Conservation (phyloP, 2,113 vertebrate genomes). For the Mustela lutreola region DNA sequence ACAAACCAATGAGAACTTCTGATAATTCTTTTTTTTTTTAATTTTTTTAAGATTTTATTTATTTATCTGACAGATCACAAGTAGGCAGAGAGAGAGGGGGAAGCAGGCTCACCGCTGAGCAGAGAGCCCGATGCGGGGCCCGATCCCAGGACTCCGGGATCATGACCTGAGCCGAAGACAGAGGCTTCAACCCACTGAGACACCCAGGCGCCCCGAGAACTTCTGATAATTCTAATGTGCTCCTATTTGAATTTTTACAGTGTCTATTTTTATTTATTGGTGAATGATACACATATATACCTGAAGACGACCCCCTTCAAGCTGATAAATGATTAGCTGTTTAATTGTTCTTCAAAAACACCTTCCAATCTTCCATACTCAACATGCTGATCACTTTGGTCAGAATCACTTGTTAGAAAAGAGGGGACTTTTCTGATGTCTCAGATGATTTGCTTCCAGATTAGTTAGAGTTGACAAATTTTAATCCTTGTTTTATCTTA, state of each 20-base stretch:
- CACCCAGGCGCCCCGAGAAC: not conserved
- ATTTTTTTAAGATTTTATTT: too few relatives aligned
- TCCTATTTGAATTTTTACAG: not conserved
- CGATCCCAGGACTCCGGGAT: too few relatives aligned
- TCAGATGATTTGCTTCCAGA: not conserved
- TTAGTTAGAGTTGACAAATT: not conserved
- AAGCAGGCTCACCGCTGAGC: too few relatives aligned
- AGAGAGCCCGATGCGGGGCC: too few relatives aligned
- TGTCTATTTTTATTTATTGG: not conserved
- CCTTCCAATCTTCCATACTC: not conserved
- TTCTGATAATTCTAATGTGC: not conserved
- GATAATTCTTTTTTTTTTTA: not conserved
- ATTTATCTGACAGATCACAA: too few relatives aligned
- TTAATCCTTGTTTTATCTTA: constrained; percentile 27
- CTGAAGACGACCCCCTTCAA: not conserved
- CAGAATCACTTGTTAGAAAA: not conserved
- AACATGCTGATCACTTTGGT: not conserved
- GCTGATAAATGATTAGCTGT: not conserved
- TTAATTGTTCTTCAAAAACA: not conserved
- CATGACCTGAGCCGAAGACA: too few relatives aligned
- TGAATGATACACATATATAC: not conserved
- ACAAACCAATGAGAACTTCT: not conserved
- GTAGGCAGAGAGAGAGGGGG: too few relatives aligned
- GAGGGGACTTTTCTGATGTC: not conserved
- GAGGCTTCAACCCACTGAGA: too few relatives aligned